Base-by-base conservation (phyloP, 1,140 invertebrate genomes). In the Laodelphax striatellus region DNA sequence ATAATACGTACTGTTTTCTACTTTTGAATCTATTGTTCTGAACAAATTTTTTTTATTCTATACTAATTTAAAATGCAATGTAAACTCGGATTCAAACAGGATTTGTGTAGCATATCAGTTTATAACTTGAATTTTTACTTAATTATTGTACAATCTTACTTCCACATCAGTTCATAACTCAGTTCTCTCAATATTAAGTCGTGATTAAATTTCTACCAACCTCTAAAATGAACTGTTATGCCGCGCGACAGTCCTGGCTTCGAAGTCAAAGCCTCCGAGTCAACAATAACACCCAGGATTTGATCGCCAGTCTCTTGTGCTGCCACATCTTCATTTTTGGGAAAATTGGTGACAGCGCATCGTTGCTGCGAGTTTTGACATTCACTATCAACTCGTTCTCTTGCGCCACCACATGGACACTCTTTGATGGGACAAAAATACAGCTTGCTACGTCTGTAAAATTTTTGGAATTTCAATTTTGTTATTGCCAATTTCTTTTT, bases 271-370 rank as follows among this genome's bases (percentile, higher is more conserved):
- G 58, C 55, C 14, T n/a, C 24, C 14, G 60, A 52, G 13, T 53
- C 17, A 10, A 64, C 43, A 14, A 62, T n/a, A 16, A 60, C 24
- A 21, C 58, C 63, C 28, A 62, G 16, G 6, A 58, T 55, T 53
- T 64, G 63, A 17, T 64, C 60, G 13, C 63, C 58, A 8, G 52
- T 64, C 5, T 52, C 60, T 28, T 60, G 52, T 3, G 55, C 63
- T 11, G 54, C 42, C 10, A 46, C 22, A 5, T 24, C 8, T 46
- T 64, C 63, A 24, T 55, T 41, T 41, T 44, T 57, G 13, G 14
- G 34, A 38, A 38, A 38, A 38, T 38, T 21, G 24, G 14, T 44
- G 13, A 60, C 63, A 55, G 55, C 58, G 24, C 52, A 52, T 5
- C 17, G 4, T 17, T 60, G 62, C 5, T 46, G 28, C 11, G 17